These are phyloP conservation scores for Probosciger aterrimus DNA, from an alignment of 2,113 vertebrate genomes.

Conservation along the genomic window DNA sequence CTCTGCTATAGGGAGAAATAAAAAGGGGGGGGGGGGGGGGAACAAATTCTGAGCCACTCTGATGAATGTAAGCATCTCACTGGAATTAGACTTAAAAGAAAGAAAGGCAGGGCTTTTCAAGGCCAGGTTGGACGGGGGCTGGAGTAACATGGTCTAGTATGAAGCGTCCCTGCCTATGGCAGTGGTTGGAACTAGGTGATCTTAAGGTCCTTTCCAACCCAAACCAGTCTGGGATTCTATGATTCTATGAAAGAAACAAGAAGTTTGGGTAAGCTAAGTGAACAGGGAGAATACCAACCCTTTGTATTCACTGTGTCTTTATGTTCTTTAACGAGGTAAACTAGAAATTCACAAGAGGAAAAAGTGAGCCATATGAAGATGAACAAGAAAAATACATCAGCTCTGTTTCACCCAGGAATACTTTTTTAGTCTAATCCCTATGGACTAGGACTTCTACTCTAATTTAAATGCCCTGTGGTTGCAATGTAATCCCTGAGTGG, in stretches of 20 bases:
- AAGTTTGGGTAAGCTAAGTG: neutral
- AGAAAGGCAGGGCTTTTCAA: neutral
- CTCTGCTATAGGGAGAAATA: neutral
- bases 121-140: neutral
- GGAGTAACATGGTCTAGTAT: neutral
- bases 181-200: neutral
- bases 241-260: neutral
- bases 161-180: neutral
- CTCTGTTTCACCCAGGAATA: neutral
- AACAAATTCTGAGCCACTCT: neutral
- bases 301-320: neutral
- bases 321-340: neutral
- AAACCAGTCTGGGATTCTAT: neutral
- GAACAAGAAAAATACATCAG: neutral
- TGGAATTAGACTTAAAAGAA: fast-evolving
- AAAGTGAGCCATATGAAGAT: neutral
- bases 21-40: neutral
- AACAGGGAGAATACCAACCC: neutral
- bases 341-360: neutral
- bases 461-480: neutral
- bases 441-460: neutral
- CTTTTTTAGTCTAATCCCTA: neutral
- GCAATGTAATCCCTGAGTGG: neutral
- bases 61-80: neutral
- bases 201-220: neutral